Percentiles rank a stretch among this genome's conserved stretches.
These are phyloP conservation scores for Aramus guarauna DNA, from an alignment of 2,113 vertebrate genomes.

Conservation along the genomic window DNA sequence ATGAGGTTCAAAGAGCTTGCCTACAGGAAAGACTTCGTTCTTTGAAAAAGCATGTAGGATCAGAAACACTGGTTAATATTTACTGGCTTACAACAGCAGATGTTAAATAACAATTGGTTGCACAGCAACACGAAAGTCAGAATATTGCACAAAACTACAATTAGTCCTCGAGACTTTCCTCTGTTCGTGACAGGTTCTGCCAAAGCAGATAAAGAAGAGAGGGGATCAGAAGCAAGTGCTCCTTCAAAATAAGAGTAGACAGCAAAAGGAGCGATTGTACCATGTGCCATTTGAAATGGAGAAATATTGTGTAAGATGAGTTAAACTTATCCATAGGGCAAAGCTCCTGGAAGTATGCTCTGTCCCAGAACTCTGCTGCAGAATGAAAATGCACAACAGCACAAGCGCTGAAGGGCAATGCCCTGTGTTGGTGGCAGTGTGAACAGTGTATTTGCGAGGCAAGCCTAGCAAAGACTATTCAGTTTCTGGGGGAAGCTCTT, in stretches of 20 bases:
- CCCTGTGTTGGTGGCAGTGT: neutral
- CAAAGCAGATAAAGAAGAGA: neutral
- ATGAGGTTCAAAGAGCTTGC: constrained; percentile 4
- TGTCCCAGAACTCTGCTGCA: neutral
- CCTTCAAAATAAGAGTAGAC: neutral
- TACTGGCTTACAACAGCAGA: neutral
- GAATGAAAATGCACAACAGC: neutral
- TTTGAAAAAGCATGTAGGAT: neutral
- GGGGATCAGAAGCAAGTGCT: neutral
- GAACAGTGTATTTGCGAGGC: neutral
- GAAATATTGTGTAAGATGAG: neutral
- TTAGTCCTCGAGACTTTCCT: neutral
- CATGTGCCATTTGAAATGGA: neutral
- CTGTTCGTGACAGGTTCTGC: neutral
- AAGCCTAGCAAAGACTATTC: neutral
- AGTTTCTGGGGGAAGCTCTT: neutral
- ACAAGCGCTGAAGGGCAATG: neutral
- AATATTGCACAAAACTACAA: neutral
- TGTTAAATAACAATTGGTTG: neutral
- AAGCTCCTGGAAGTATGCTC: neutral
- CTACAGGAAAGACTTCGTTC: neutral
- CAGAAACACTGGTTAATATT: neutral
- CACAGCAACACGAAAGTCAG: neutral
- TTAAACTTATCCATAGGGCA: neutral
- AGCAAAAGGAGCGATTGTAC: neutral